These are phyloP conservation scores for Prosopocoilus inquinatus DNA, from an alignment of 2,888 invertebrate genomes.

Conservation along the genomic window DNA sequence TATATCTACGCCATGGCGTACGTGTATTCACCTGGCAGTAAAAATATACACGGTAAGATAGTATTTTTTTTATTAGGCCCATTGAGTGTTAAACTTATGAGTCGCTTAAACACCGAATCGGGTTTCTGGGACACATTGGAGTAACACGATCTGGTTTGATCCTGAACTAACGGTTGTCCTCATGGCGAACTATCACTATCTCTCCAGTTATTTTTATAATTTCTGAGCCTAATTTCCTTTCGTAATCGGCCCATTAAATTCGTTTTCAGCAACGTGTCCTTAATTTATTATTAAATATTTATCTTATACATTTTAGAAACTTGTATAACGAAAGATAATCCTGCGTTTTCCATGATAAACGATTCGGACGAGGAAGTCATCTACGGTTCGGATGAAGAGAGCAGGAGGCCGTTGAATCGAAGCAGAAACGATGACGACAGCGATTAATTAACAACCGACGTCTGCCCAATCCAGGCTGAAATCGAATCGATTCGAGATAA, in stretches of 20 bases:
- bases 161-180: no score
- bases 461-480: background rate
- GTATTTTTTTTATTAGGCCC: no score
- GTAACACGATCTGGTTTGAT: no score
- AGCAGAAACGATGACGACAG: slow-evolving; percentile 70
- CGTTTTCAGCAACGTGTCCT: background rate
- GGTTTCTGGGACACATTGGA: no score
- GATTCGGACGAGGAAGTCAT: slow-evolving; percentile 97
- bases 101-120: background rate
- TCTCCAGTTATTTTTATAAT: no score
- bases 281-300: background rate
- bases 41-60: slow-evolving; percentile 75
- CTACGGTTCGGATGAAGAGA: slow-evolving; percentile 89
- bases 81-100: background rate
- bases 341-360: slow-evolving; percentile 97
- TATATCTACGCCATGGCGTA: slow-evolving; percentile 93
- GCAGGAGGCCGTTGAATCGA: slow-evolving; percentile 75
- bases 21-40: slow-evolving; percentile 85
- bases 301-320: slow-evolving; percentile 63
- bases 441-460: slow-evolving; percentile 57
- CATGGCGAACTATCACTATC: no score
- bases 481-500: no score
- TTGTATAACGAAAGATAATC: slow-evolving; percentile 93
- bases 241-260: background rate
- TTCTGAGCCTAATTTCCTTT: no score